phyloP scores from a whole-genome alignment of 1,140 invertebrate genomes.

The Cyrtorhinus lividipennis region DNA sequence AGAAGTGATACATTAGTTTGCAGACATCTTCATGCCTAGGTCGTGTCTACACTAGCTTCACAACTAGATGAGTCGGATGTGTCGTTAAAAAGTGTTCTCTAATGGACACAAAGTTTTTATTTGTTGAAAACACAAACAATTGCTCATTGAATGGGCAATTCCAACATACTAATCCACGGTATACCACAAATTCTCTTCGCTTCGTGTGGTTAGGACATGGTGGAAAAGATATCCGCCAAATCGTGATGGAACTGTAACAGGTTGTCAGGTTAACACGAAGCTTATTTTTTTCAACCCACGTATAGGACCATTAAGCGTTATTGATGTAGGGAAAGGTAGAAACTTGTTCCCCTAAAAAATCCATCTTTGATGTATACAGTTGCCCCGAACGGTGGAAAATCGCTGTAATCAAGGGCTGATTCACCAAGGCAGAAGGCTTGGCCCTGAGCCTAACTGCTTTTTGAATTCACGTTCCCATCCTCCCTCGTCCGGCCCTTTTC shows the following conservation, averaged over 20 bases:
- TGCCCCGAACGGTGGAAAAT: not conserved
- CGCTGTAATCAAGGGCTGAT: slow-evolving; percentile 2
- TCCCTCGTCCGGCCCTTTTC: not conserved
- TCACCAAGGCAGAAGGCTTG: not conserved
- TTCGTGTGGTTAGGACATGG: no score
- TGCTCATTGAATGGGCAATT: no score
- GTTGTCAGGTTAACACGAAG: not conserved
- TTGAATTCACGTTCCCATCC: not conserved
- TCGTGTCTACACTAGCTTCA: no score
- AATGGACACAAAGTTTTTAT: no score
- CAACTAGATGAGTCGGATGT: no score
- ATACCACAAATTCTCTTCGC: no score
- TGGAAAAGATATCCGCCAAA: no score
- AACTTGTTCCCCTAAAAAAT: not conserved
- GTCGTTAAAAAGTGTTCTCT: no score
- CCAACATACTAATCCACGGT: no score
- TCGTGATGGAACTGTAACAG: not conserved
- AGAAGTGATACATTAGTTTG: no score
- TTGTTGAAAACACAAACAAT: no score
- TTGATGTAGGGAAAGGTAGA: not conserved
- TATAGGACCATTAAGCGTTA: not conserved
- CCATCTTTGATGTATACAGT: not conserved
- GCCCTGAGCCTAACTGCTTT: slow-evolving; percentile 1
- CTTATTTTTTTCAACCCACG: not conserved
- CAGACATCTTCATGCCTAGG: no score